A percentile compares a stretch with the other conserved stretches of the same genome.
Conservation (phyloP, 2,888 invertebrate species). For the Cosmia trapezina region DNA sequence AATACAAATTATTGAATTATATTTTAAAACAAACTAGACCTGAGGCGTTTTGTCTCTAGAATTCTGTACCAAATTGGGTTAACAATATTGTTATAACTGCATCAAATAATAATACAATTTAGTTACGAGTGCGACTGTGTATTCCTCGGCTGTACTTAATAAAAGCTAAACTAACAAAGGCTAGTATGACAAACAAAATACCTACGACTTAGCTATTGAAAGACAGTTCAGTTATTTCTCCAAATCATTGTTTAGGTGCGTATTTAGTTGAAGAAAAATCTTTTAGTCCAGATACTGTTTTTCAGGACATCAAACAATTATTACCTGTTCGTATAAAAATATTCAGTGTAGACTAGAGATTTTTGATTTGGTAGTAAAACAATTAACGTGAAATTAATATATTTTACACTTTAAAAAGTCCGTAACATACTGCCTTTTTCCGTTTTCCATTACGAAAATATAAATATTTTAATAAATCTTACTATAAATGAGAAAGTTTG, state of each 20-base stretch:
- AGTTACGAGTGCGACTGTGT: neutral
- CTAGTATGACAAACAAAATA: neutral
- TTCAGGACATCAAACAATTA: neutral
- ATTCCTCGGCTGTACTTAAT: neutral
- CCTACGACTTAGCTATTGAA: neutral
- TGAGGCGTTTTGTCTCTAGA: neutral
- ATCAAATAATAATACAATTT: neutral
- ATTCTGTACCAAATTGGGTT: slow-evolving; percentile 1
- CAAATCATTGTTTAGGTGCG: neutral
- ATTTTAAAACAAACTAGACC: slow-evolving; percentile 14
- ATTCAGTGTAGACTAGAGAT: too few relatives aligned
- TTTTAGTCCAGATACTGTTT: neutral
- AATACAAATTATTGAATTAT: slow-evolving; percentile 12
- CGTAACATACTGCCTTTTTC: neutral
- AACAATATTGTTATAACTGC: neutral
- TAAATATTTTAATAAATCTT: neutral
- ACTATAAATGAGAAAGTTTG: too few relatives aligned
- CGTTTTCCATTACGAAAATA: neutral
- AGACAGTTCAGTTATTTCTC: neutral
- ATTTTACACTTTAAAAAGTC: too few relatives aligned
- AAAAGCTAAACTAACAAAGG: neutral
- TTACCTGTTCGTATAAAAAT: neutral
- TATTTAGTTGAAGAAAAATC: neutral
- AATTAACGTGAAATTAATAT: neutral
- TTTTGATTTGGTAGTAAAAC: neutral